Percentiles rank a stretch among this genome's conserved stretches.
phyloP scores from a whole-genome alignment of 2,888 invertebrate species.

The Hololepta plana region DNA sequence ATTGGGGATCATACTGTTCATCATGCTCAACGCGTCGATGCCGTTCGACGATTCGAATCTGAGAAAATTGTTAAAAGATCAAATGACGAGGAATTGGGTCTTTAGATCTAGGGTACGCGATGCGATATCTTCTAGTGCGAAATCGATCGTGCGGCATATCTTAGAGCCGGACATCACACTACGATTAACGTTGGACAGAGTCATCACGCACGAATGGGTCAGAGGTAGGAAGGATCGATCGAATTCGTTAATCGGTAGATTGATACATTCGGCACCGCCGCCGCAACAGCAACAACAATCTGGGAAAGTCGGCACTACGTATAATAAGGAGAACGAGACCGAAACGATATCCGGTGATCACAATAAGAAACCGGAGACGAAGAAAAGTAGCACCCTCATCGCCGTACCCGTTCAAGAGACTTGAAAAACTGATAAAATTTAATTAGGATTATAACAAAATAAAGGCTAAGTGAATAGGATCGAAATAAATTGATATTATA shows the following conservation, averaged over 20 bases:
- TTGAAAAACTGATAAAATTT: neutral
- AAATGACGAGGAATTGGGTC: conserved; percentile 62
- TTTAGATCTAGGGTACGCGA: conserved; percentile 49
- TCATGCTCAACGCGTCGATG: conserved; percentile 89
- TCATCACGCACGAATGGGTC: conserved; percentile 62
- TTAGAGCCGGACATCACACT: conserved; percentile 71
- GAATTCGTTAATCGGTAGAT: conserved; percentile 36
- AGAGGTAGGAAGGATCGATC: conserved; percentile 41
- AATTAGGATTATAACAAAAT: neutral
- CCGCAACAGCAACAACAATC: conserved; percentile 14
- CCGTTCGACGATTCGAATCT: conserved; percentile 82
- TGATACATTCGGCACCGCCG: conserved; percentile 41
- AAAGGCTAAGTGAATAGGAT: too few relatives aligned
- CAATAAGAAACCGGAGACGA: conserved; percentile 24
- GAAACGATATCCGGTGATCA: conserved; percentile 22
- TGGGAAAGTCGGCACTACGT: too few relatives aligned
- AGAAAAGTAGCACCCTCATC: conserved; percentile 25
- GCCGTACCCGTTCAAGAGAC: conserved; percentile 13
- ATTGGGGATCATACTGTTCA: conserved; percentile 76
- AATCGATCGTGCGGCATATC: conserved; percentile 60
- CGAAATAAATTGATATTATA: too few relatives aligned
- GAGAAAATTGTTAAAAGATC: conserved; percentile 65
- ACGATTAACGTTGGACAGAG: conserved; percentile 55
- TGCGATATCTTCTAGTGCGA: conserved; percentile 48
- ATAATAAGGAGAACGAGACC: conserved; percentile 17